phyloP scores from a whole-genome alignment of 2,888 invertebrate species.

The Andrena dorsata region DNA sequence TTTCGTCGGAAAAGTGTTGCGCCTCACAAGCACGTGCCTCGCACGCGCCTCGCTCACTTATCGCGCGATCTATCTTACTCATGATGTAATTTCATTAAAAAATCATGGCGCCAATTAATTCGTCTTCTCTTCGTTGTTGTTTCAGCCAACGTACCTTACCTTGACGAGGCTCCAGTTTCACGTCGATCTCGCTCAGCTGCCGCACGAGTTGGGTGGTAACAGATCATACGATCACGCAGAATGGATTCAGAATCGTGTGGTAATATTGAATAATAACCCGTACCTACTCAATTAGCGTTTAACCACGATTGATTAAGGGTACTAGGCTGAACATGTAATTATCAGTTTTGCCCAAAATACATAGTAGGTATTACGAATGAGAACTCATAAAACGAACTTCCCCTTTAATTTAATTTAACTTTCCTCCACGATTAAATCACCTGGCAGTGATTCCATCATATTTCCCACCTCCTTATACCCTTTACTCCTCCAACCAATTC shows the following conservation, averaged over 20 bases:
- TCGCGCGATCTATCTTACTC: not conserved
- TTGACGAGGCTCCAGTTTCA: constrained; percentile 89
- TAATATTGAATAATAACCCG: constrained; percentile 83
- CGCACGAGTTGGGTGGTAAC: constrained; percentile 90
- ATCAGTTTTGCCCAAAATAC: too few relatives aligned
- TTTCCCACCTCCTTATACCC: too few relatives aligned
- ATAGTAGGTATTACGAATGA: too few relatives aligned
- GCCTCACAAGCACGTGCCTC: not conserved
- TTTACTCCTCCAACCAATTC: too few relatives aligned
- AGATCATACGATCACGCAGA: constrained; percentile 90
- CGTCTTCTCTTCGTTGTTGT: constrained; percentile 64
- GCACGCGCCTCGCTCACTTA: not conserved
- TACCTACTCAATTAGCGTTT: not conserved
- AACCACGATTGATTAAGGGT: too few relatives aligned
- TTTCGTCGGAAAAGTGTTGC: not conserved
- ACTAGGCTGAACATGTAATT: too few relatives aligned
- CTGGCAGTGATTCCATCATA: too few relatives aligned
- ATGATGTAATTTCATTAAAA: not conserved
- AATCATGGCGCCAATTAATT: constrained; percentile 33
- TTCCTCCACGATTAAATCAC: too few relatives aligned
- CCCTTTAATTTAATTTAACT: too few relatives aligned
- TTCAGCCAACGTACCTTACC: constrained; percentile 90
- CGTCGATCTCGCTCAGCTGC: constrained; percentile 90
- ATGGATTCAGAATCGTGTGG: constrained; percentile 92
- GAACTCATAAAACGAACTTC: too few relatives aligned